Base-by-base conservation (phyloP, 2,113 vertebrate species). In the Synodontis membranacea region DNA sequence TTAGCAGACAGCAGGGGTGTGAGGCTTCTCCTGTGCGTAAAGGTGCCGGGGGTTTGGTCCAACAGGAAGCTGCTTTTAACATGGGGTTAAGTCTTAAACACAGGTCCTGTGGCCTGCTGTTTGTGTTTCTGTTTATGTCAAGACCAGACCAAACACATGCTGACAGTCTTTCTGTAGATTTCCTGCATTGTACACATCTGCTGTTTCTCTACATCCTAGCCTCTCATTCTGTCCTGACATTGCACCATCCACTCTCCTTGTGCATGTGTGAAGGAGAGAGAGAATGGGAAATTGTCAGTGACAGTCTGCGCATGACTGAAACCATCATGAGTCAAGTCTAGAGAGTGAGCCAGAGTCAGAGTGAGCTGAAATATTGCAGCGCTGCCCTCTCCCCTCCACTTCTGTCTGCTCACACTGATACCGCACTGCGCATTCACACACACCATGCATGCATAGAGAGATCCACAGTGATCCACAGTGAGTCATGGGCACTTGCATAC, bases 1-100 rank as follows among this genome's bases (percentile, higher is more conserved):
- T 85, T 79, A 85, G 66, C 42, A 86, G 75, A 39, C 84, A 70
- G 76, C 62, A 86, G 75, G 84, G 76, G 84, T 31, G 42, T 50
- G 62, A 80, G 37, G 46, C 34, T 86, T 28, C 37, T 80, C 48
- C 62, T 70, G 62, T 23, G 46, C 37, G 9, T 23, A 28, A 50
- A 85, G 74, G 83, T 76, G 83, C 28, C 23, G 17, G 34, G 46
- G 70, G 70, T 48, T 58, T 42, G 39, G 72, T 62, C 39, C 56
- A 34, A 48, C 42, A 64, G 42, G 10, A 56, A 12, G 37, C 58
- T 80, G 60, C 46, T 3, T 68, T 86, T n/a, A 23, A 44, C 37
- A 44, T 1, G 6, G 39, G 39, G 23, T 82, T 62, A 44, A 46
- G 39, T 62, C 12, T 46, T 68, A 52, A 80, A n/a, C 14, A 37